These are phyloP conservation scores for Eclectus roratus DNA, from an alignment of 2,113 vertebrate species.

Conservation along the genomic window DNA sequence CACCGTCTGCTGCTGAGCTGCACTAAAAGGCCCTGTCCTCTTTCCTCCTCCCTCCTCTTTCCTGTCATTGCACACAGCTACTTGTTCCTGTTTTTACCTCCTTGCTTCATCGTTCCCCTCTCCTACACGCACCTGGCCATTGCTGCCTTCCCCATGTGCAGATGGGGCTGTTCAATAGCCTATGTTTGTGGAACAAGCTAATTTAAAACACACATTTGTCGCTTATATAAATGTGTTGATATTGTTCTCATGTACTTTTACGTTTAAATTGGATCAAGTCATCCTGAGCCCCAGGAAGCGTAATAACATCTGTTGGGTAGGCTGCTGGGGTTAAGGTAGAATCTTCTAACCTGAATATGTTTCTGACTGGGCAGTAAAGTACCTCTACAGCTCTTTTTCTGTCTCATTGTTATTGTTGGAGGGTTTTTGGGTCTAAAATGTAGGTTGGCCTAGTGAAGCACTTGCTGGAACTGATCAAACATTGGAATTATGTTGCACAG, in stretches of 20 bases:
- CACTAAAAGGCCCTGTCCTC: not conserved
- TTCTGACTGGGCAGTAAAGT: not conserved
- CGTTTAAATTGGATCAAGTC: not conserved
- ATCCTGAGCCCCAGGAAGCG: not conserved
- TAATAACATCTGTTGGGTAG: not conserved
- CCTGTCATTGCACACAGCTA: not conserved
- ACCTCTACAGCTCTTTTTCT: not conserved
- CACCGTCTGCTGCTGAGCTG: not conserved
- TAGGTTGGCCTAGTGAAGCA: not conserved
- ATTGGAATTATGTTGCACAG: not conserved
- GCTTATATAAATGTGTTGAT: slow-evolving; percentile 2
- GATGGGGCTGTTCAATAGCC: not conserved
- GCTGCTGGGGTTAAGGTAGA: not conserved
- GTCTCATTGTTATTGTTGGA: not conserved
- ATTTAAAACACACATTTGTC: not conserved
- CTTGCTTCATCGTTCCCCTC: not conserved
- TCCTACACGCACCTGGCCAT: rapidly evolving
- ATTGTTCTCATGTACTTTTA: not conserved
- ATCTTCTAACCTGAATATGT: not conserved
- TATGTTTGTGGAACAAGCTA: not conserved
- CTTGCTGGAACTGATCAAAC: not conserved
- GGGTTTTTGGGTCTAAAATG: not conserved
- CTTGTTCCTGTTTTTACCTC: not conserved
- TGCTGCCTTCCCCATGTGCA: not conserved
- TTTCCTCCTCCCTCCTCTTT: not conserved